These are phyloP conservation scores for Mus minutoides DNA, from an alignment of 2,797 vertebrate genomes.

Conservation along the genomic window DNA sequence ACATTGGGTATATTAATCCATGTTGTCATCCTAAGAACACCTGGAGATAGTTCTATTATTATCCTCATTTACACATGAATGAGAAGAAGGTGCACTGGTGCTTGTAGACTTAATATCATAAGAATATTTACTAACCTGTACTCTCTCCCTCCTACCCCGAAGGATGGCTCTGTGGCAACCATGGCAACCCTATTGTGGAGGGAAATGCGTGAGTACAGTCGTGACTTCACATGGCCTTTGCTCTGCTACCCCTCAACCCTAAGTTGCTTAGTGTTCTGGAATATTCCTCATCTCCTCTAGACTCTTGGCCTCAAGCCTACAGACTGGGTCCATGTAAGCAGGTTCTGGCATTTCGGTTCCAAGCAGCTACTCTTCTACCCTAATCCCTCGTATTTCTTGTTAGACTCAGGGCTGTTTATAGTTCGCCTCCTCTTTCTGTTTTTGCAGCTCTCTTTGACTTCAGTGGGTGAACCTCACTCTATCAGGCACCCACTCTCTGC, in stretches of 20 bases:
- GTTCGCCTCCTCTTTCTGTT: not conserved
- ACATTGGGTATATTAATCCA: not conserved
- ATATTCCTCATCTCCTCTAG: not conserved
- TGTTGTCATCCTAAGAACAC: not conserved
- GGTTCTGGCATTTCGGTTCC: not conserved
- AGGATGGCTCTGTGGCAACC: not conserved
- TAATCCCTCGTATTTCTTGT: not conserved
- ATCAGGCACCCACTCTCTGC: no score
- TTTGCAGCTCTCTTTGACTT: not conserved
- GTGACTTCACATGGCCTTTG: no score
- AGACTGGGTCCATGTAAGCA: not conserved
- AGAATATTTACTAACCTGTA: not conserved
- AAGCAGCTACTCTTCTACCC: not conserved
- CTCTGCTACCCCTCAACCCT: not conserved
- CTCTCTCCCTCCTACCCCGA: not conserved
- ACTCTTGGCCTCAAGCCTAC: no score
- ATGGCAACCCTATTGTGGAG: not conserved
- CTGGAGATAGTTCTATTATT: not conserved
- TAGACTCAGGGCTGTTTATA: not conserved
- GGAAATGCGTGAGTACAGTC: not conserved
- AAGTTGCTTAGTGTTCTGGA: fast-evolving
- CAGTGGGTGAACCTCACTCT: not conserved
- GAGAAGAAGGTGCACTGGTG: not conserved
- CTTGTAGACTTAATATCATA: not conserved
- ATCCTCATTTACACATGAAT: not conserved